Base-by-base conservation (phyloP, 2,113 vertebrate genomes). In the Bubo scandiacus region DNA sequence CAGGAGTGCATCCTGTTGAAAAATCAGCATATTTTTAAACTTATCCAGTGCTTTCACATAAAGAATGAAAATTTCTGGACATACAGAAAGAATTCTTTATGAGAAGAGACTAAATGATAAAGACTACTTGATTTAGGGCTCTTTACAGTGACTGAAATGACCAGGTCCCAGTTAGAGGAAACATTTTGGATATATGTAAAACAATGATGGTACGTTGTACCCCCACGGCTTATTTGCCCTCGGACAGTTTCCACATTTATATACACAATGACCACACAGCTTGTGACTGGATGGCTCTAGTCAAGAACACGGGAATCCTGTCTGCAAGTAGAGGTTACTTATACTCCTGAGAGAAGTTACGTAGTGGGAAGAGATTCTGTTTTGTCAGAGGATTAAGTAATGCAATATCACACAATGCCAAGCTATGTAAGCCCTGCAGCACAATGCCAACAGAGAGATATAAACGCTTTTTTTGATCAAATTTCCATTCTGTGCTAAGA, bases 191-290 rank as follows among this genome's bases (percentile, higher is more conserved):
- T 45, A 45, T 12, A 43, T 5, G 7, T 22, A 57, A 75, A 90
- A 32, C 4, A 9, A 22, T 22, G 17, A 73, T 15, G 9, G 9
- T 14, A 32, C 0, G 1, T 1, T 5, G 7, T 36, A 42, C 17
- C 1, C 2, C 38, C 6, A 19, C 0, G 0, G 15, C 7, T 70
- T 13, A 3, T 74, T 81, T 67, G n/a, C 11, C 18, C 15, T 67
- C 27, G 68, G 55, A 34, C 5, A 19, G 4, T 57, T 92, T 80
- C 72, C 20, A 82, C 27, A 16, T 59, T 79, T 85, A 58, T 57
- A 4, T 30, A 32, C 29, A 55, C 7, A 62, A 19, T 49, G n/a
- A 47, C 15, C 62, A 51, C n/a, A 23, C 11, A 67, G 5, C 7
- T 13, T 43, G 32, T 23, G 36, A 36, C 26, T 30, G 38, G 12